Evolutionary conservation across 1,140 invertebrate species (phyloP).

Genomic region (Diorhabda elongata): DNA sequence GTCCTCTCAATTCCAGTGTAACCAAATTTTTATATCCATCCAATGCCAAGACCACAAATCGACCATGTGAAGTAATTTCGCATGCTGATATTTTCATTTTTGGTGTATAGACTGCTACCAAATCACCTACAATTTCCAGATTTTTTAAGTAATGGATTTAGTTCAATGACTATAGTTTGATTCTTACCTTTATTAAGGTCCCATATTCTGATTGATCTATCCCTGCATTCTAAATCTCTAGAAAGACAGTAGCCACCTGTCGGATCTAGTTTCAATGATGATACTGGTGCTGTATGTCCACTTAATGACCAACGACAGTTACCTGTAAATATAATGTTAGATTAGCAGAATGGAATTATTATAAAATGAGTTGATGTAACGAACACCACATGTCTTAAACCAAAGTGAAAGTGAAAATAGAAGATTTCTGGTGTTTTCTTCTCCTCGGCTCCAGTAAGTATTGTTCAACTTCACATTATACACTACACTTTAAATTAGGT

Average conservation of each 20-base stretch:
- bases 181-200: constrained; percentile 66
- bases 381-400: background rate
- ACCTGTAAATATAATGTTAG: constrained; percentile 46
- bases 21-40: constrained; percentile 59
- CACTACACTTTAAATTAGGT: too few species aligned
- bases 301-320: constrained; percentile 67
- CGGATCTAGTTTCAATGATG: constrained; percentile 66
- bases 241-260: constrained; percentile 66
- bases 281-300: constrained; percentile 73
- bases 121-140: constrained; percentile 54
- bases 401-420: too few species aligned
- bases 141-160: background rate
- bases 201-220: constrained; percentile 74
- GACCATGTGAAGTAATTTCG: constrained; percentile 68
- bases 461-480: too few species aligned
- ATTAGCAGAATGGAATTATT: constrained; percentile 5
- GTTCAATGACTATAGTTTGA: background rate
- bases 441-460: too few species aligned
- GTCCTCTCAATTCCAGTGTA: constrained; percentile 59
- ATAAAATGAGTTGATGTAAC: constrained; percentile 4
- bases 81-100: constrained; percentile 69
- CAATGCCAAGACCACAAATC: constrained; percentile 64
- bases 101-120: constrained; percentile 75
- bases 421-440: too few species aligned
- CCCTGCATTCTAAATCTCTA: constrained; percentile 63